Conservation (phyloP, 2,113 vertebrate genomes). For the Andinoacara biseriatus region DNA sequence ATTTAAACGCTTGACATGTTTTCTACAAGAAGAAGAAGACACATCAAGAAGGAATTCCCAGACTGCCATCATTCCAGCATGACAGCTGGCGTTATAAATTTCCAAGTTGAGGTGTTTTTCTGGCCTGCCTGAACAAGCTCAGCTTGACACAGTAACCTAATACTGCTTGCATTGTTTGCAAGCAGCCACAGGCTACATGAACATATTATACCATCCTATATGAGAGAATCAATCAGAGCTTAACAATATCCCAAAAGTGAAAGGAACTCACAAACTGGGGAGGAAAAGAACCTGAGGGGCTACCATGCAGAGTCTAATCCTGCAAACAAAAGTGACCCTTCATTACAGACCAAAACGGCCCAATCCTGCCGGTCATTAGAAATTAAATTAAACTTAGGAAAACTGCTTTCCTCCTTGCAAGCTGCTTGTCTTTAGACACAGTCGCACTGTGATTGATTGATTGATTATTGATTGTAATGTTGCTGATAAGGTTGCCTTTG, state of each 20-base stretch:
- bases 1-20: background rate
- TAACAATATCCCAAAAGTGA: background rate
- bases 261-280: background rate
- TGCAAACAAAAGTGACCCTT: background rate
- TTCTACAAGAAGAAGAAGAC: slow-evolving; percentile 10
- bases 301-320: background rate
- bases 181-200: slow-evolving; percentile 17
- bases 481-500: background rate
- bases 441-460: no score
- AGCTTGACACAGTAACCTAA: slow-evolving; percentile 69
- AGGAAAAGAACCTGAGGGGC: background rate
- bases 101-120: slow-evolving; percentile 41
- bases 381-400: background rate
- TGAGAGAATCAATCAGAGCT: background rate
- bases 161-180: background rate
- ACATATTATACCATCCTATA: background rate
- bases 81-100: slow-evolving; percentile 50
- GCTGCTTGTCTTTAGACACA: background rate
- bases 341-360: background rate
- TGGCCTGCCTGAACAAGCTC: slow-evolving; percentile 62
- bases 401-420: background rate
- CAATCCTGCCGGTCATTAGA: background rate
- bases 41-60: slow-evolving; percentile 66
- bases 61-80: slow-evolving; percentile 64
- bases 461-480: background rate